phyloP scores from a whole-genome alignment of 2,888 invertebrate species.

The Polydrusus cervinus region DNA sequence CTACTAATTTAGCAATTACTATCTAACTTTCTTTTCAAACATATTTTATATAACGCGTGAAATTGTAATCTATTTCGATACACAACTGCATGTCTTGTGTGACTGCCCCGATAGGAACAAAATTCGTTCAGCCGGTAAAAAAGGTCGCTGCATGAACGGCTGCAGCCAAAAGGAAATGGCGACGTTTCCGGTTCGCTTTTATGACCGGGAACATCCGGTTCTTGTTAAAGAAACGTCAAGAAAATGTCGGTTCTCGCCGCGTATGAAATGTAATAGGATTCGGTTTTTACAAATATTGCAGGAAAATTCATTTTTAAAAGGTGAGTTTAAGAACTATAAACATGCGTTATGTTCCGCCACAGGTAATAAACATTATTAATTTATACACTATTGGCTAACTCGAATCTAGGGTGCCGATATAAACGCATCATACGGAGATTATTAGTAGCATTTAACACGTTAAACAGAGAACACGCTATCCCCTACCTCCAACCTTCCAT shows the following conservation, averaged over 20 bases:
- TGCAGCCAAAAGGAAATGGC: conserved; percentile 31
- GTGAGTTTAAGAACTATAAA: too few species aligned
- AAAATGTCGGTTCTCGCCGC: conserved; percentile 15
- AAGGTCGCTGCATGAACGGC: conserved; percentile 28
- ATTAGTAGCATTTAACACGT: too few species aligned
- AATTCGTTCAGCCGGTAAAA: conserved; percentile 28
- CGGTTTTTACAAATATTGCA: neutral
- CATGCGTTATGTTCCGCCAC: too few species aligned
- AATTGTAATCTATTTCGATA: neutral
- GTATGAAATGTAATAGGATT: conserved; percentile 11
- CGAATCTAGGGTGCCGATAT: too few species aligned
- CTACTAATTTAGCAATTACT: too few species aligned
- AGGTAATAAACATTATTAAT: too few species aligned
- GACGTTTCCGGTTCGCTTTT: conserved; percentile 33
- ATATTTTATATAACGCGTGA: too few species aligned
- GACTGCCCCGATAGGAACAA: conserved; percentile 13
- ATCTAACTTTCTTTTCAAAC: too few species aligned
- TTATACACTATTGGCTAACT: too few species aligned
- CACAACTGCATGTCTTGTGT: conserved; percentile 6
- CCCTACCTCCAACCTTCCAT: too few species aligned
- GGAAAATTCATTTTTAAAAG: neutral
- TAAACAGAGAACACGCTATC: too few species aligned
- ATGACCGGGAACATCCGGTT: conserved; percentile 26
- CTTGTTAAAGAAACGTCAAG: conserved; percentile 27
- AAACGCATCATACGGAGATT: too few species aligned